These are phyloP conservation scores for Aphaenogaster rudis DNA, from an alignment of 1,140 invertebrate species.

Conservation along the genomic window DNA sequence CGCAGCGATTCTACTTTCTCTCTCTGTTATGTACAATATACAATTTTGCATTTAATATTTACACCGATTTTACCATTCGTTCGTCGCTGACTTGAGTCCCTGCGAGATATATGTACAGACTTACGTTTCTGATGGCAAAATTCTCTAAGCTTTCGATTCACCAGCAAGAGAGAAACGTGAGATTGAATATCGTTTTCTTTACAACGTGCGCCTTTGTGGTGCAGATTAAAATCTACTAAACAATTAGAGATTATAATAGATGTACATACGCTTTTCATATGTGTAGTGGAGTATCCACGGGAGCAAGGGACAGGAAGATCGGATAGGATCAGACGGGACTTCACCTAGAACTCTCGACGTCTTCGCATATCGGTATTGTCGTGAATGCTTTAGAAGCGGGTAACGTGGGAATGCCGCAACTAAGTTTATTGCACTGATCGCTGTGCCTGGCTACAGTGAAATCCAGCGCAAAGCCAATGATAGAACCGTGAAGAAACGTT, in stretches of 20 bases:
- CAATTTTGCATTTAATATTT: slow-evolving; percentile 39
- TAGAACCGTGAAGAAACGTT: slow-evolving; percentile 61
- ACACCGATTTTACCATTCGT: slow-evolving; percentile 19
- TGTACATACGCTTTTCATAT: slow-evolving; percentile 61
- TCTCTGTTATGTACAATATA: slow-evolving; percentile 26
- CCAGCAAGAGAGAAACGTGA: neutral
- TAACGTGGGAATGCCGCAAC: slow-evolving; percentile 68
- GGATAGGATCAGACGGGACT: slow-evolving; percentile 27
- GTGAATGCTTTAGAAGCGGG: slow-evolving; percentile 72
- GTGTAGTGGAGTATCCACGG: slow-evolving; percentile 30
- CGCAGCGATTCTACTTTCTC: neutral
- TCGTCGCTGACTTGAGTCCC: neutral
- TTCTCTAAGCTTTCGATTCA: slow-evolving; percentile 22
- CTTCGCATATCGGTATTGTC: slow-evolving; percentile 57
- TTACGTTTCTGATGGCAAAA: slow-evolving; percentile 11
- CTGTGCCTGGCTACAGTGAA: slow-evolving; percentile 76
- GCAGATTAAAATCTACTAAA: slow-evolving; percentile 18
- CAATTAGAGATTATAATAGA: slow-evolving; percentile 23
- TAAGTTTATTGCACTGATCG: slow-evolving; percentile 76
- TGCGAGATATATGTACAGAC: neutral
- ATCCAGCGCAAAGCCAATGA: slow-evolving; percentile 76
- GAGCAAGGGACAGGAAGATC: slow-evolving; percentile 7
- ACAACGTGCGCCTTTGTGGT: slow-evolving; percentile 18
- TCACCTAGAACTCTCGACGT: slow-evolving; percentile 64
- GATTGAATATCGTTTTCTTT: neutral